These are phyloP conservation scores for Esox masquinongy DNA, from an alignment of 2,797 vertebrate genomes.

Conservation along the genomic window DNA sequence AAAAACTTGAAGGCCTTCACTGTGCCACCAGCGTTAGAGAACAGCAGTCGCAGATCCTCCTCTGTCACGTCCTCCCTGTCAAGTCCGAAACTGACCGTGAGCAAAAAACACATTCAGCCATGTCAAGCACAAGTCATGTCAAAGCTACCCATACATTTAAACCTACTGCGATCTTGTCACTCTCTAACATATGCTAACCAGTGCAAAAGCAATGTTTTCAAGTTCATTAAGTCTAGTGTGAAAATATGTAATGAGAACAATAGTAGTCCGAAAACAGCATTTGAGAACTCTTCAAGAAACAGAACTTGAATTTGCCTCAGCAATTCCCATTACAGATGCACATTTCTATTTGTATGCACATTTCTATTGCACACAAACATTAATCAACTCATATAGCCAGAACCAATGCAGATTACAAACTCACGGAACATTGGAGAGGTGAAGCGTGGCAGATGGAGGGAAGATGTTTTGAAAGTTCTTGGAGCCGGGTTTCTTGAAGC, in stretches of 20 bases:
- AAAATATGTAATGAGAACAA: neutral
- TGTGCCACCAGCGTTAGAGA: slow-evolving; percentile 92
- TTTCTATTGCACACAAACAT: neutral
- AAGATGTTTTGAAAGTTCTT: slow-evolving; percentile 99
- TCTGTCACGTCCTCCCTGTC: slow-evolving; percentile 89
- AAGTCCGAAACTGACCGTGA: neutral
- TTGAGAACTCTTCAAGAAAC: neutral
- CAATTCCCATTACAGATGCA: too few relatives aligned
- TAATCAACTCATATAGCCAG: neutral
- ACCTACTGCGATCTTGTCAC: neutral
- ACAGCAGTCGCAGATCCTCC: slow-evolving; percentile 92
- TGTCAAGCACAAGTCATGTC: neutral
- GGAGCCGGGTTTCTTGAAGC: slow-evolving; percentile 97
- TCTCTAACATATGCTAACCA: neutral
- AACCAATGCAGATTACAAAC: slow-evolving; percentile 9
- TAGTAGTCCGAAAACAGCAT: neutral
- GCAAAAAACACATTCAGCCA: slow-evolving; percentile 4
- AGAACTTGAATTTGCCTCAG: too few relatives aligned
- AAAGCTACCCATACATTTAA: neutral
- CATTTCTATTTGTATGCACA: too few relatives aligned
- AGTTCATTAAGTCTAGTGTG: neutral
- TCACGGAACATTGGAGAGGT: slow-evolving; percentile 96
- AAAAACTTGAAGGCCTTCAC: slow-evolving; percentile 99
- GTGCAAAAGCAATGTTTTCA: neutral
- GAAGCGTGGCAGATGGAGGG: slow-evolving; percentile 94